Base-by-base conservation (phyloP, 1,140 invertebrate species). In the Kradibia gibbosae region DNA sequence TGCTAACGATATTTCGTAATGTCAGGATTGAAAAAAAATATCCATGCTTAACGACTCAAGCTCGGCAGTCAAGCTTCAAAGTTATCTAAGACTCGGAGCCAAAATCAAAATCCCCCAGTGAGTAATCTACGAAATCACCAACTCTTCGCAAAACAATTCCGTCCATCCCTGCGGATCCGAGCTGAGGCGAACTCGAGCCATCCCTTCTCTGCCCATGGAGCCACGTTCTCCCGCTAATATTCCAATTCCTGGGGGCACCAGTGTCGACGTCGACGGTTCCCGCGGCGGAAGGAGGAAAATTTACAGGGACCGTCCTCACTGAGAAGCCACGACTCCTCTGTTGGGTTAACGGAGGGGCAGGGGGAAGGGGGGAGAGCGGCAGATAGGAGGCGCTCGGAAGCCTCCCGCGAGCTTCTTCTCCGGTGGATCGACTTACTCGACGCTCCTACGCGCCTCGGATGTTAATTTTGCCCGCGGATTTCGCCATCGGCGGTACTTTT, bases 81-180 rank as follows among this genome's bases (percentile, higher is more conserved):
- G 5, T 67, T 67, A 4, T n/a, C 34, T 36, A 8, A 0, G 34
- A 39, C 20, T 39, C 3, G 4, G 20, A 67, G 13, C 17, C 34
- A 80, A 67, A 84, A 78, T 80, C 80, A 50, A 50, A 53, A 73
- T 31, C 25, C 71, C 5, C 71, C 36, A 48, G 55, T 55, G 34
- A 67, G 62, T 67, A 67, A 67, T 67, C 28, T 50, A 53, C n/a
- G 20, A 57, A 74, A 57, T 74, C 34, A 39, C 22, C 50, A 39
- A 74, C 28, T 74, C 31, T 74, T 34, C 10, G 50, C 72, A 15
- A 74, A 74, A 74, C 72, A 74, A 74, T 57, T 74, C 72, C 34
- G 39, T 73, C 17, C 71, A 11, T 73, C 62, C 62, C 34, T 28
- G 34, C 11, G 62, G 34, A 22, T 39, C 62, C 3, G 34, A 73